Conservation (phyloP, 2,888 invertebrate species). For the Drosophila multiciliata region DNA sequence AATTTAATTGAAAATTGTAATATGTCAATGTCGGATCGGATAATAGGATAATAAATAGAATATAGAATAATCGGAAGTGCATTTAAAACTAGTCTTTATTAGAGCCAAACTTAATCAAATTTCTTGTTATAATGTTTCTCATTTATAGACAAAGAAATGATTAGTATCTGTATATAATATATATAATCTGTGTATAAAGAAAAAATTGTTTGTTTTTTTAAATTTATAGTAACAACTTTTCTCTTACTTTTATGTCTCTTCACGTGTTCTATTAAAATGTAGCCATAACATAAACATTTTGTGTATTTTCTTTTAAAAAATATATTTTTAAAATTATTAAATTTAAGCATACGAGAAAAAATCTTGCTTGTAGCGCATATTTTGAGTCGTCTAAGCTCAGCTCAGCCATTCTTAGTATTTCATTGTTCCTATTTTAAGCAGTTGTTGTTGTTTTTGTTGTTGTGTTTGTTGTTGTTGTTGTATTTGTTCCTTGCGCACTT, state of each 20-base stretch:
- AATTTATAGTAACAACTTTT: neutral
- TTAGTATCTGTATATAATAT: neutral
- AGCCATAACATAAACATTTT: neutral
- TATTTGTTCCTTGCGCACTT: slow-evolving; percentile 60
- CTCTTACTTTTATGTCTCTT: neutral
- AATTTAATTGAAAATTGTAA: neutral
- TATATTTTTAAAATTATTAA: neutral
- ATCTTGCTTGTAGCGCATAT: slow-evolving; percentile 22
- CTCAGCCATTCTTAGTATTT: slow-evolving; percentile 25
- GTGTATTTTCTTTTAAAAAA: neutral
- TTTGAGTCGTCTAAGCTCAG: slow-evolving; percentile 12
- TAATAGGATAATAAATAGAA: neutral
- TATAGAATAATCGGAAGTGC: accelerated
- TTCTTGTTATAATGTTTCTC: neutral
- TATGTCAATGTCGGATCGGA: neutral
- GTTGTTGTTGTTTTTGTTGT: slow-evolving; percentile 39
- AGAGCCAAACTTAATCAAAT: neutral
- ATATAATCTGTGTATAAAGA: too few relatives aligned
- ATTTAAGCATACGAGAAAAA: neutral
- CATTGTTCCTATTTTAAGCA: slow-evolving; percentile 41
- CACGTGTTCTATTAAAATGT: neutral
- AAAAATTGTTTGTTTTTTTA: neutral
- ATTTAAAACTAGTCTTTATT: neutral
- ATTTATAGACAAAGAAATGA: neutral
- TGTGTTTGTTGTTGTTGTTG: neutral